Evolutionary conservation across 2,888 invertebrate genomes (phyloP).

Genomic region (Caenorhabditis doughertyi): DNA sequence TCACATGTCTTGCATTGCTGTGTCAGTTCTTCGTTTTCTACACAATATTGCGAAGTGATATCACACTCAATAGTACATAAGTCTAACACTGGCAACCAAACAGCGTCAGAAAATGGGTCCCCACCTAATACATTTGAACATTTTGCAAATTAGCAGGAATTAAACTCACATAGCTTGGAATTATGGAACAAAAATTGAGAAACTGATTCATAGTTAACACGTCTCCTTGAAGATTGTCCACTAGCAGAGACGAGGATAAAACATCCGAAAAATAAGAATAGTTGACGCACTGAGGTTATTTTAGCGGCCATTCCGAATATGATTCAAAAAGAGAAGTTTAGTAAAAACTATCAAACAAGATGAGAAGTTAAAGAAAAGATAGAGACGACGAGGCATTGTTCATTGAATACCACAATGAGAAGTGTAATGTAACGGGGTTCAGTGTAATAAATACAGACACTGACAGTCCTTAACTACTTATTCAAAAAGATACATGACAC

Average conservation of each 20-base stretch:
- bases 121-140: constrained; percentile 73
- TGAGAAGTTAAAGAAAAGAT: not conserved
- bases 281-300: not conserved
- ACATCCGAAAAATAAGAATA: not conserved
- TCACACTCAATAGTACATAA: constrained; percentile 77
- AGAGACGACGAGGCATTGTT: constrained; percentile 35
- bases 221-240: constrained; percentile 34
- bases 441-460: constrained; percentile 30
- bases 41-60: constrained; percentile 76
- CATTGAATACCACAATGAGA: constrained; percentile 27
- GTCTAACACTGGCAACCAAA: constrained; percentile 81
- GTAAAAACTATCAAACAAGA: not conserved
- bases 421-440: constrained; percentile 43
- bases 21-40: constrained; percentile 79
- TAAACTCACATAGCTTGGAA: constrained; percentile 15
- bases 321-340: not conserved
- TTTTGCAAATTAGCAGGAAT: not conserved
- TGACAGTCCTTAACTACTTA: constrained; percentile 6
- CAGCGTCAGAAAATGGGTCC: constrained; percentile 79
- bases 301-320: not conserved
- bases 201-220: constrained; percentile 50
- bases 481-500: constrained; percentile 21
- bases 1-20: constrained; percentile 79
- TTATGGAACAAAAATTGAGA: constrained; percentile 32
- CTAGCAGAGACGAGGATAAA: not conserved